Evolutionary conservation across 2,797 vertebrate species (phyloP).

Genomic region (Todus mexicanus): DNA sequence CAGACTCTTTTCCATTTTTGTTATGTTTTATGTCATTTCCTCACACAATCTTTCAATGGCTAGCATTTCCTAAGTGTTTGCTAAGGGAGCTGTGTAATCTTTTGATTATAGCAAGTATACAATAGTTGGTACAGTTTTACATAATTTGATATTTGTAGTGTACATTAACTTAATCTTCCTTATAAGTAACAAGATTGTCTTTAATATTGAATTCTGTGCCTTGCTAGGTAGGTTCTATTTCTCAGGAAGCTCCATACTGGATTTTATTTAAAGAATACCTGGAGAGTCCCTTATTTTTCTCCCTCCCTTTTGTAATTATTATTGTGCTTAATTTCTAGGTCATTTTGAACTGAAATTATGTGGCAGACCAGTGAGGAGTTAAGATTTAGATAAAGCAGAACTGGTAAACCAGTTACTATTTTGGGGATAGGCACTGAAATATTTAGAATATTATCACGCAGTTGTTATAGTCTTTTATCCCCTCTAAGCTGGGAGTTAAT

Average conservation of each 20-base stretch:
- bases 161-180: background rate
- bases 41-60: background rate
- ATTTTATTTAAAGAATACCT: background rate
- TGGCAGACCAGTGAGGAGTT: background rate
- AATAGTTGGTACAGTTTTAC: background rate
- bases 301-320: background rate
- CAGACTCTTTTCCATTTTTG: background rate
- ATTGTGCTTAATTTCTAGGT: background rate
- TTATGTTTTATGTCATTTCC: background rate
- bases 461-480: background rate
- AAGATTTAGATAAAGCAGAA: background rate
- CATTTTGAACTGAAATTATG: background rate
- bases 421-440: background rate
- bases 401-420: background rate
- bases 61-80: background rate
- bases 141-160: background rate
- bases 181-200: background rate
- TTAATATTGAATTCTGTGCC: background rate
- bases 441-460: background rate
- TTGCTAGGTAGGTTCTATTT: background rate
- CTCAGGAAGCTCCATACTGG: background rate
- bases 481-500: background rate
- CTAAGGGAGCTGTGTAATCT: background rate
- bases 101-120: background rate
- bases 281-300: background rate